phyloP scores from a whole-genome alignment of 2,113 vertebrate species.

The Antechinus flavipes region DNA sequence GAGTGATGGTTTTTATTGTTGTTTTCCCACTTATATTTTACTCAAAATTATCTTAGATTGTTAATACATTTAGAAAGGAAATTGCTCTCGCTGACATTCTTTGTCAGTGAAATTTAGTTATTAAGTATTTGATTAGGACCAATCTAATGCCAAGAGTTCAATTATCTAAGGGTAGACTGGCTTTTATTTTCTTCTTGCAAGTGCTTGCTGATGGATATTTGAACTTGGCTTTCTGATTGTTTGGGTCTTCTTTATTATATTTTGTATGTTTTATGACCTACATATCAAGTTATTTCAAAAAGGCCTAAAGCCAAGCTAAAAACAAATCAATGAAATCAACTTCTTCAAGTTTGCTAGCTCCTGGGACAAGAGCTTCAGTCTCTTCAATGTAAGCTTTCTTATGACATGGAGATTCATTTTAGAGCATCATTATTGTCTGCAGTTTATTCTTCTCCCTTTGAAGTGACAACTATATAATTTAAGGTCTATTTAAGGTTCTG shows the following conservation, averaged over 20 bases:
- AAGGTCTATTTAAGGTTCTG: background rate
- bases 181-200: background rate
- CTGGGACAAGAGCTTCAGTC: background rate
- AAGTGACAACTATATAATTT: conserved; percentile 2
- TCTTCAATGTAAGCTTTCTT: background rate
- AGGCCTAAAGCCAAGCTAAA: conserved; percentile 38
- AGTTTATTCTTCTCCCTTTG: background rate
- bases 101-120: background rate
- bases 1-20: background rate
- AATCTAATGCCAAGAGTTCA: too few species aligned
- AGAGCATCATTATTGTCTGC: background rate
- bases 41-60: background rate
- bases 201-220: conserved; percentile 31
- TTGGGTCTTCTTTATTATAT: conserved; percentile 26
- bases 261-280: conserved; percentile 61
- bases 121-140: too few species aligned
- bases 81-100: background rate
- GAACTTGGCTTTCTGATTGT: conserved; percentile 27
- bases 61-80: background rate
- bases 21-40: background rate
- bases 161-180: background rate
- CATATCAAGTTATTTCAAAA: conserved; percentile 62
- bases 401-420: background rate
- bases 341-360: conserved; percentile 27
- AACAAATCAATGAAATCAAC: conserved; percentile 48